Percentiles rank a stretch among this genome's conserved stretches.
These are phyloP conservation scores for Habroteleia sp. DNA, from an alignment of 2,888 invertebrate species.

Conservation along the genomic window DNA sequence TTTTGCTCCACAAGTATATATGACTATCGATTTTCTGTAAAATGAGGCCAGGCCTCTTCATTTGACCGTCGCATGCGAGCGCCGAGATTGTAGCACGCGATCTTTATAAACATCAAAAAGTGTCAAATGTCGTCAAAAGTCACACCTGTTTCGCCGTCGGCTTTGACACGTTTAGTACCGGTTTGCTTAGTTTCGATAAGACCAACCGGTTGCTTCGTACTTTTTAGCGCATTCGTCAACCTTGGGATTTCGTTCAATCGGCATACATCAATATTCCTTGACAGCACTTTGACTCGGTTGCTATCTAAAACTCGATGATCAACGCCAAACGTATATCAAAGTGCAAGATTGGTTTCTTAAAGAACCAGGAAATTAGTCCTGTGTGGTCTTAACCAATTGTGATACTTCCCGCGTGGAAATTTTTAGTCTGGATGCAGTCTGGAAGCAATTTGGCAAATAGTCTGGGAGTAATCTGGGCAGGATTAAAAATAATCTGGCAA, in stretches of 20 bases:
- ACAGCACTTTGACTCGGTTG: background rate
- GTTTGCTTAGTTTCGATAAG: background rate
- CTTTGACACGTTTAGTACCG: constrained; percentile 6
- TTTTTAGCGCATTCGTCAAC: background rate
- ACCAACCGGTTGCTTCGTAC: background rate
- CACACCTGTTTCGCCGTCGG: background rate
- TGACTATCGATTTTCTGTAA: constrained; percentile 52
- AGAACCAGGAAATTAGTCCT: too few relatives aligned
- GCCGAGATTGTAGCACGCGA: constrained; percentile 2
- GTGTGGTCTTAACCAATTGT: too few relatives aligned
- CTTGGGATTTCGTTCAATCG: background rate
- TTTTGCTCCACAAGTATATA: constrained; percentile 9
- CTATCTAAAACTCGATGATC: background rate
- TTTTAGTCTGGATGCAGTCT: too few relatives aligned
- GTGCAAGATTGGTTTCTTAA: too few relatives aligned
- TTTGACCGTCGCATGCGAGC: constrained; percentile 19
- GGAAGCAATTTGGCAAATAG: too few relatives aligned
- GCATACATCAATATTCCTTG: background rate
- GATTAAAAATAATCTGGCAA: too few relatives aligned
- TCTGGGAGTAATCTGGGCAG: too few relatives aligned
- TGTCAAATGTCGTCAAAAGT: constrained; percentile 1
- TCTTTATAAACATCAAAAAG: constrained; percentile 4
- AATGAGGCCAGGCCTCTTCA: constrained; percentile 45
- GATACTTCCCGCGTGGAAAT: too few relatives aligned
- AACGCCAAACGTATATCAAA: too few relatives aligned